Base-by-base conservation (phyloP, 2,888 invertebrate species). In the Cylindroiulus punctatus region DNA sequence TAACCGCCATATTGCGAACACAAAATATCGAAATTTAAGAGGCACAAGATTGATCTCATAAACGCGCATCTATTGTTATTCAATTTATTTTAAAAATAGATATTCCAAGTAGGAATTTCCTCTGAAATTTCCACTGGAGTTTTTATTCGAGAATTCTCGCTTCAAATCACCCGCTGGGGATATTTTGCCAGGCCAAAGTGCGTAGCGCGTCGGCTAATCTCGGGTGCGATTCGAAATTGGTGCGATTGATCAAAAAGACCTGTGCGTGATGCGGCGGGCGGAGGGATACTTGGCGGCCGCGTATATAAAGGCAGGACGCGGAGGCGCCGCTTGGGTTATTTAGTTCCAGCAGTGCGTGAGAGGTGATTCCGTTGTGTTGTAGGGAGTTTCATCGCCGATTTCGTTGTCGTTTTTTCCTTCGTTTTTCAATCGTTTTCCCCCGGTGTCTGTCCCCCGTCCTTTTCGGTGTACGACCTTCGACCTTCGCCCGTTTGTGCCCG, bases 341-440 rank as follows among this genome's bases (percentile, higher is more conserved):
- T 93, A 93, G 93, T 93, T 93, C 92, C 92, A 92, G 93, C 92
- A 93, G 93, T 92, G 92, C 85, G 88, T 88, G 86, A 87, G 88
- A 87, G 87, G 88, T 88, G 84, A 87, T 88, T 88, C 87, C 87
- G 88, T 88, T 88, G 88, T 87, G 88, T 88, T 88, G 88, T 88
- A 88, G 88, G 87, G 87, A 88, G 87, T 87, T 88, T 87, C 87
- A 88, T 82, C 87, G 88, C 87, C 87, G 88, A 88, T 88, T 88
- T 88, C 88, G 88, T 88, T 88, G 85, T 81, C 82, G 84, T 88
- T 88, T 82, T 88, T 88, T 86, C 85, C 87, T 88, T 87, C 87
- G 87, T 87, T 88, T 87, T 87, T 88, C 87, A 44, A 85, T 87
- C 84, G 87, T 87, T 88, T 87, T 88, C 86, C 84, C 84, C 86